Base-by-base conservation (phyloP, 2,797 vertebrate species). In the Silurus aristotelis region DNA sequence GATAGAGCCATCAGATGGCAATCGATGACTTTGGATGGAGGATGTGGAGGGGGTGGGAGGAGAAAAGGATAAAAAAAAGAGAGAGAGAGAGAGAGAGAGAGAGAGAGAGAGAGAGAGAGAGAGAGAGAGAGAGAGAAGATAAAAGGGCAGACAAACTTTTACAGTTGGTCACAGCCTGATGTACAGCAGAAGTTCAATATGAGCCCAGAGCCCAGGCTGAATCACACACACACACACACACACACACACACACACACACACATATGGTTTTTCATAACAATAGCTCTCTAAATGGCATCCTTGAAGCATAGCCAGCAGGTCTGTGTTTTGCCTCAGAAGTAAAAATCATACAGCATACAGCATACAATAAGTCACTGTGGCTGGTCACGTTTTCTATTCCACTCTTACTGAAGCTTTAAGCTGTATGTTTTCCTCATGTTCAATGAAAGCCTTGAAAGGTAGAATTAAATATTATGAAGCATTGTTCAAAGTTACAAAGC, bases 1-100 rank as follows among this genome's bases (percentile, higher is more conserved):
- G 80, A 78, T 60, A 73, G 20, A 85, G 83, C 67, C 79, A 87
- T 82, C 87, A 71, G 80, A 83, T 67, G n/a, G 22, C 60, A 83
- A 87, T 86, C 85, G 19, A 83, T 87, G 71, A 71, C 56, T 67
- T 70, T 73, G 48, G n/a, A 72, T 73, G 58, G 60, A 70, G 60
- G 58, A 31, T 75, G 48, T 80, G 1, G 7, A 22, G 38, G 6
- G 6, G 38, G 13, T 22, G 27, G 55, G 6, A 0, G 31, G 12
- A 12, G 71, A 83, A 48, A 46, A 25, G n/a, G 25, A 77, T 25
- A 52, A 56, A 43, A 22, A 71, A 25, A 31, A 31, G 2, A 56
- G 48, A 68, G n/a, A n/a, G 61, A 27, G 3, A 79, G 43, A 66
- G n/a, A 52, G 17, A 80, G 43, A 80, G 78, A 84, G 63, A 68